Base-by-base conservation (phyloP, 2,113 vertebrate species). In the Megaleporinus macrocephalus region DNA sequence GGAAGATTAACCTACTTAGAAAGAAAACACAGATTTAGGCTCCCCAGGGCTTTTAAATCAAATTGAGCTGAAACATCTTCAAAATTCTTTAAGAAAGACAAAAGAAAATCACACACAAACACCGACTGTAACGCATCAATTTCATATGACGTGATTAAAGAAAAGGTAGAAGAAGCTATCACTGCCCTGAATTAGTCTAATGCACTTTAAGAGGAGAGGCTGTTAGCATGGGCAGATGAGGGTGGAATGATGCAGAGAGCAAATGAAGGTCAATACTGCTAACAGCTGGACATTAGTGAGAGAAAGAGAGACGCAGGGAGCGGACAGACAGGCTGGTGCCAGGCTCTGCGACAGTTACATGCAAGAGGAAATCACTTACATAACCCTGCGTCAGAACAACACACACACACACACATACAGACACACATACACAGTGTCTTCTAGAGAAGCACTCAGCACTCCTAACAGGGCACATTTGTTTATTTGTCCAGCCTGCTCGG, bases 271-370 rank as follows among this genome's bases (percentile, higher is more conserved):
- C 73, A 72, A 72, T 61, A 70, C n/a, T 2, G 79, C 79, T 73
- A 78, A 65, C 73, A 78, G 69, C 83, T 26, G 70, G 79, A 78
- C 79, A 78, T 65, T 26, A 65, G 14, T 61, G 22, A 73, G 41
- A 63, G 26, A 77, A 51, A 30, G 73, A n/a, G 44, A 78, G 78
- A 83, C 49, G 75, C 68, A 26, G 53, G 59, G 75, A 22, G 76
- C 44, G 41, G 85, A 86, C 85, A 86, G 85, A 86, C 85, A 83
- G 85, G 81, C 85, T 86, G 85, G 85, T 83, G 81, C 85, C 85
- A 83, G 36, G 69, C 59, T 66, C 78, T 78, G 61, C 70, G 81
- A 81, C 71, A 76, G 78, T 76, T 83, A 76, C 75, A 77, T 55
- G 63, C 68, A 78, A 83, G 63, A 83, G 81, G 81, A 86, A 86